phyloP scores from a whole-genome alignment of 2,113 vertebrate genomes.

The Mobula birostris region DNA sequence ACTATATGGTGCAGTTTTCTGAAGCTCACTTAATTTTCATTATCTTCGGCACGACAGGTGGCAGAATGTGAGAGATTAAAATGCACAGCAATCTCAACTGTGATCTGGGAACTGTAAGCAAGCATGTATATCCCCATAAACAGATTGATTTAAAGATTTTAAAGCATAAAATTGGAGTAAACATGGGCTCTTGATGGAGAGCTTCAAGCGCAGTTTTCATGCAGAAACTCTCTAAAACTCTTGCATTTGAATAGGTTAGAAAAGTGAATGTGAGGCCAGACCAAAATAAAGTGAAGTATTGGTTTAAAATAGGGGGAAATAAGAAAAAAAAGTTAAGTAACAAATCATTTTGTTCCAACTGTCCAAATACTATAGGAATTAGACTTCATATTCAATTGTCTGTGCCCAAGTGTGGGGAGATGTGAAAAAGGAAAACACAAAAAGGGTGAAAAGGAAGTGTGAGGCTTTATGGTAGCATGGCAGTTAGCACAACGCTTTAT shows the following conservation, averaged over 20 bases:
- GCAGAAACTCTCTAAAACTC: too few species aligned
- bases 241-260: too few species aligned
- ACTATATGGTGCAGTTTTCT: not conserved
- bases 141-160: not conserved
- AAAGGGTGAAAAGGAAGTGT: slow-evolving; percentile 27
- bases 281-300: not conserved
- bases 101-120: not conserved
- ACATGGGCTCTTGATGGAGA: too few species aligned
- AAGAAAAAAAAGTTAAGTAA: not conserved
- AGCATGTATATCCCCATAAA: not conserved
- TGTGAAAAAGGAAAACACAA: slow-evolving; percentile 6
- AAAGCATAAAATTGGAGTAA: not conserved
- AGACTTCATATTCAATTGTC: not conserved
- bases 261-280: too few species aligned
- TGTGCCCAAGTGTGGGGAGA: not conserved
- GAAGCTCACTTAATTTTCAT: not conserved
- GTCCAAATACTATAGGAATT: not conserved
- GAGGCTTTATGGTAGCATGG: not conserved
- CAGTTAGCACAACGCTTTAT: too few species aligned
- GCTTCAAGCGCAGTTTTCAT: too few species aligned
- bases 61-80: not conserved
- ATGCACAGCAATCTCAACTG: not conserved
- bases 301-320: not conserved
- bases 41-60: not conserved
- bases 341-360: not conserved